A percentile compares a stretch with the other conserved stretches of the same genome.
Evolutionary conservation across 1,140 invertebrate genomes (phyloP).

Genomic region (Anastatus disparis): DNA sequence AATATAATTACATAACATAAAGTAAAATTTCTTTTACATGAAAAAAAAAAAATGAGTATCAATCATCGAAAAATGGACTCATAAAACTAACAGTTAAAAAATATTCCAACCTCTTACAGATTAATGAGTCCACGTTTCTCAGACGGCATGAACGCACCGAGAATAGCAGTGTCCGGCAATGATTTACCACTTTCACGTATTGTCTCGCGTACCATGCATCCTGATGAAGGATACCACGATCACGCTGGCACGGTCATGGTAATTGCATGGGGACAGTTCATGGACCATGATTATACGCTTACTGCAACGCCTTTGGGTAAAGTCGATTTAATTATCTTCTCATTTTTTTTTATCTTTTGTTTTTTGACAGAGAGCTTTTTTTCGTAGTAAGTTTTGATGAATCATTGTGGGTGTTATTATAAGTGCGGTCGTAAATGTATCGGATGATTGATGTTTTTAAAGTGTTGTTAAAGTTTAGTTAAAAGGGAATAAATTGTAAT

Average conservation of each 20-base stretch:
- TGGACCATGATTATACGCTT: constrained; percentile 93
- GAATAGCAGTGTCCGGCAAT: constrained; percentile 78
- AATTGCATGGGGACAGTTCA: constrained; percentile 94
- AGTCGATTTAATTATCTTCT: constrained; percentile 3
- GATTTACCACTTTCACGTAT: constrained; percentile 83
- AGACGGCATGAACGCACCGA: constrained; percentile 84
- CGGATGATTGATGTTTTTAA: too few species aligned
- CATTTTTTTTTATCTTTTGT: background rate
- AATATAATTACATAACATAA: too few species aligned
- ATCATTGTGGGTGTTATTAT: too few species aligned
- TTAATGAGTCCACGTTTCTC: constrained; percentile 82
- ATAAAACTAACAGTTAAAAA: background rate
- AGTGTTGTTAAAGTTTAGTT: too few species aligned
- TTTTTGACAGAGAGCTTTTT: too few species aligned
- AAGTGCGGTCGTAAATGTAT: too few species aligned
- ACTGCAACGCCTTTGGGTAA: constrained; percentile 87
- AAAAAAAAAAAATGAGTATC: too few species aligned
- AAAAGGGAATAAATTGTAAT: too few species aligned
- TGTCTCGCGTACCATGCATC: constrained; percentile 89
- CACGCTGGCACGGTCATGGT: constrained; percentile 94
- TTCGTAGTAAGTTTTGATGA: too few species aligned
- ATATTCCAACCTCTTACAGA: constrained; percentile 66
- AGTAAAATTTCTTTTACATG: too few species aligned
- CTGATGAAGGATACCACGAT: constrained; percentile 91
- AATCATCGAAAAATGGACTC: too few species aligned